A percentile compares a stretch with the other conserved stretches of the same genome.
Conservation (phyloP, 2,888 invertebrate genomes). For the Subacronicta megacephala region DNA sequence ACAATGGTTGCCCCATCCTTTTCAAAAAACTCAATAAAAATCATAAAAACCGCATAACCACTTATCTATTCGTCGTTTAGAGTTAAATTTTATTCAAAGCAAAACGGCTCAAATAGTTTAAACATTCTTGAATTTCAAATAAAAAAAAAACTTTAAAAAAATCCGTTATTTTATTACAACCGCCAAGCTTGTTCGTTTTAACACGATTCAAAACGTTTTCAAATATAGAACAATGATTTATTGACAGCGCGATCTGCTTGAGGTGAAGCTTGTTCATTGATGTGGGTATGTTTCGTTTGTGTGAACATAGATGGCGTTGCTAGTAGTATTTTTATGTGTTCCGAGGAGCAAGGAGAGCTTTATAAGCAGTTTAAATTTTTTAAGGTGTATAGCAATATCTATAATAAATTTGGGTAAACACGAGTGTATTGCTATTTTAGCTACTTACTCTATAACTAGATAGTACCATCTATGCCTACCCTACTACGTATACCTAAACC, state of each 20-base stretch:
- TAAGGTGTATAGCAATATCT: too few relatives aligned
- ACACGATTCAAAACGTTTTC: slow-evolving; percentile 41
- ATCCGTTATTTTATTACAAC: slow-evolving; percentile 44
- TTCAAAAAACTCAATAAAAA: slow-evolving; percentile 6
- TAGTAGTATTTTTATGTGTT: slow-evolving; percentile 11
- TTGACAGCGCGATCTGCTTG: slow-evolving; percentile 25
- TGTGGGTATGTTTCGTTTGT: slow-evolving; percentile 25
- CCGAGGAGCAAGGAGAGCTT: not conserved
- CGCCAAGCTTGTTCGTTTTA: slow-evolving; percentile 37
- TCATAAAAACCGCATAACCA: slow-evolving; percentile 6
- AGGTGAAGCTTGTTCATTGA: slow-evolving; percentile 38
- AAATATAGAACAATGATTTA: slow-evolving; percentile 53
- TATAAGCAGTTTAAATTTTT: too few relatives aligned
- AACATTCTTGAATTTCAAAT: slow-evolving; percentile 30
- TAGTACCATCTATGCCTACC: too few relatives aligned
- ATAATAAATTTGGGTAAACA: too few relatives aligned
- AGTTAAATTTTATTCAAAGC: slow-evolving; percentile 26
- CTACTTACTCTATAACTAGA: too few relatives aligned
- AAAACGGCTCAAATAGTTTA: slow-evolving; percentile 19
- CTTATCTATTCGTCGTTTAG: slow-evolving; percentile 26
- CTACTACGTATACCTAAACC: too few relatives aligned
- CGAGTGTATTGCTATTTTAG: too few relatives aligned
- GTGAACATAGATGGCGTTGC: slow-evolving; percentile 49
- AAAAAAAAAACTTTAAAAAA: slow-evolving; percentile 27
- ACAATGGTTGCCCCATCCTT: too few relatives aligned